Evolutionary conservation across 1,140 invertebrate genomes (phyloP), one percentile per base, ranked within the genome.

Genomic region (Apis florea): DNA sequence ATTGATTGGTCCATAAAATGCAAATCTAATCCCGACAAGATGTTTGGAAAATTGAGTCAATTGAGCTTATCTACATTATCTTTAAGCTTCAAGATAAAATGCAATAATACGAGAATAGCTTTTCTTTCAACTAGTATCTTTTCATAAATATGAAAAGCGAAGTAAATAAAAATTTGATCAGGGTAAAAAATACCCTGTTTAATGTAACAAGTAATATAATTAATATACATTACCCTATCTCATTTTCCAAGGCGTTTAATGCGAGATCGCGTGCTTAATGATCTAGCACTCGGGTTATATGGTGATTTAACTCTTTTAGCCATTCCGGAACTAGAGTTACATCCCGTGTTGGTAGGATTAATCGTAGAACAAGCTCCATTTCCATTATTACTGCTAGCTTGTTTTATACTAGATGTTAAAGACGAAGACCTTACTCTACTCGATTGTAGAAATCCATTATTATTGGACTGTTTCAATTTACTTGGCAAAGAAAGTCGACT

Each of bases 221-320:
- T 72, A 67, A 59, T 5, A 19, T 58, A 19, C 17, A 11, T 72
- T 74, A 63, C 59, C 15, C 67, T 64, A 63, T 69, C 75, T 94
- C 83, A 94, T 79, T 94, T 94, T 26, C 92, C 92, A 21, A 94
- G 90, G 8, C 93, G 92, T 70, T 93, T 94, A 40, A 94, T 92
- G 15, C 93, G 89, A 66, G 93, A 93, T 67, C 92, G 88, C 40
- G 93, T 93, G 47, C 87, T 91, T 6, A 92, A 77, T 19, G 92
- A 92, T 66, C 89, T 84, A 24, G 89, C 86, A 69, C 86, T 88
- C n/a, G 90, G 88, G 80, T 91, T 93, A 49, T 92, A 93, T 0
- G 91, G 89, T 12, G 91, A 90, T 71, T 93, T 93, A 2, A 91
- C 91, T 58, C 91, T 87, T 61, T 93, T 93, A 19, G 91, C 84